Conservation (phyloP, 2,888 invertebrate genomes). For the Plemyria rubiginata region DNA sequence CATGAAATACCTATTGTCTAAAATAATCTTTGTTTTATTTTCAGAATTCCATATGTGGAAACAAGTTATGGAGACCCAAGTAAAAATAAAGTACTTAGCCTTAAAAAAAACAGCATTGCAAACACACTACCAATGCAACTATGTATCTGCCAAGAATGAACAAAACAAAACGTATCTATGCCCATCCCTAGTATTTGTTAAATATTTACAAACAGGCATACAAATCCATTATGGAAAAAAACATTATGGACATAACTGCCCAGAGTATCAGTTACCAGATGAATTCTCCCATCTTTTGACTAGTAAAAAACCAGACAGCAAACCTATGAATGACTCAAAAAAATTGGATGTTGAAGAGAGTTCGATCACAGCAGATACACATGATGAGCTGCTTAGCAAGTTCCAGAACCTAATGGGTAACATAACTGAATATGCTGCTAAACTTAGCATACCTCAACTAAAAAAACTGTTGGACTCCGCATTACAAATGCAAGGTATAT, state of each 20-base stretch:
- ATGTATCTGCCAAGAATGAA: slow-evolving; percentile 28
- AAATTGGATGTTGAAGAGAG: not conserved
- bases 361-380: slow-evolving; percentile 3
- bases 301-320: not conserved
- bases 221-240: slow-evolving; percentile 61
- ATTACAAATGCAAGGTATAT: slow-evolving; percentile 56
- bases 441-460: slow-evolving; percentile 49
- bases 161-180: slow-evolving; percentile 48
- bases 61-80: slow-evolving; percentile 51
- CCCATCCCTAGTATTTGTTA: slow-evolving; percentile 55
- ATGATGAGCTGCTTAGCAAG: slow-evolving; percentile 51
- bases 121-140: slow-evolving; percentile 58
- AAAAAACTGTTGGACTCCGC: slow-evolving; percentile 58
- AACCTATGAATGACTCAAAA: not conserved
- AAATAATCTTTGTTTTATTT: slow-evolving; percentile 38
- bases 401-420: slow-evolving; percentile 59
- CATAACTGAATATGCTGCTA: slow-evolving; percentile 54
- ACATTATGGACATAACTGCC: slow-evolving; percentile 54
- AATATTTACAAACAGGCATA: slow-evolving; percentile 56
- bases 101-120: slow-evolving; percentile 47
- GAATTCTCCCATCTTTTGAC: slow-evolving; percentile 39
- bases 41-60: slow-evolving; percentile 68
- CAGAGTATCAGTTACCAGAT: slow-evolving; percentile 43
- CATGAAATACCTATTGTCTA: not conserved
- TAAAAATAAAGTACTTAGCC: slow-evolving; percentile 46